Base-by-base conservation (phyloP, 1,140 invertebrate species). In the Drosophila subpulchrella region DNA sequence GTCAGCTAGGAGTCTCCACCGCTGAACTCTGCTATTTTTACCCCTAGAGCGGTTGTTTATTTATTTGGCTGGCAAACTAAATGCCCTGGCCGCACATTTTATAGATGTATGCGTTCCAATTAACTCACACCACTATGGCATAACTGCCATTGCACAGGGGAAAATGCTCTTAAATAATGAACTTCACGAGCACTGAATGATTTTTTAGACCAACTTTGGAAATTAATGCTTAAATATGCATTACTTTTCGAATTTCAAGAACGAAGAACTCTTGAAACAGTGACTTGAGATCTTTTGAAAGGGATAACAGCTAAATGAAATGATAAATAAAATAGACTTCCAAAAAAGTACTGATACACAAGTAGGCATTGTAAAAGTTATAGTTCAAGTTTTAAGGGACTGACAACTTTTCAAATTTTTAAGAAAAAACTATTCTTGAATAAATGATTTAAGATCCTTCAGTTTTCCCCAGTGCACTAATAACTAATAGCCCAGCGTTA, bases 71-170 rank as follows among this genome's bases (percentile, higher is more conserved):
- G 58, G 46, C 55, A 82, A 72, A 60, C 83, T 88, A 86, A 86
- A 82, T 65, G 83, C 50, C 68, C 55, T 75, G 27, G 27, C 34
- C 81, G 55, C 68, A 57, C 38, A 63, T 57, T 75, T 66, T 68
- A 62, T 55, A 60, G 60, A 38, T 81, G 65, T 84, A 50, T 85
- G 75, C 51, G 75, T 83, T 80, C 57, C 84, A 89, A 89, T 88
- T 88, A 88, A 80, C 84, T 32, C 46, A 78, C 57, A 81, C 81
- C 58, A 46, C 15, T 54, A 46, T 11, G 20, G 46, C 41, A 60
- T 30, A 7, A 41, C 15, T 34, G 27, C 11, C 32, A 39, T 3
- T 70, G 30, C 51, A 68, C 46, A 5, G 30, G 1, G 7, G 20
- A 10, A 59, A 48, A 59, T 38, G 3, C 0, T 11, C 10, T n/a